These are phyloP conservation scores for Antrozous pallidus DNA, from an alignment of 2,797 vertebrate species.

Conservation along the genomic window DNA sequence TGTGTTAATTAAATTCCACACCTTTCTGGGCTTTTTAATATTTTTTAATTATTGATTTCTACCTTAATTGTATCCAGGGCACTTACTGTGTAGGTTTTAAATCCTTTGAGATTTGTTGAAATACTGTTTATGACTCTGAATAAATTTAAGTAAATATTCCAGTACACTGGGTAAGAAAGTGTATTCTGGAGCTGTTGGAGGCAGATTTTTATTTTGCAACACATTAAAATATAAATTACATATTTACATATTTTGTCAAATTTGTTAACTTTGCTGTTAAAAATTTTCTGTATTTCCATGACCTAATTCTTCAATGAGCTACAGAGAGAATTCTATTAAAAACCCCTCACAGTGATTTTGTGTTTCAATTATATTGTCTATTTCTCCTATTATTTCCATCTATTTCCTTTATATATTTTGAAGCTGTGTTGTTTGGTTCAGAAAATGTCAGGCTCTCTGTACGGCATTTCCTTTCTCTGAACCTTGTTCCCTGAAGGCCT, in stretches of 20 bases:
- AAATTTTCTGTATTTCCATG: not conserved
- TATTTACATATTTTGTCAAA: not conserved
- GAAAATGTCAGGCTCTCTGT: not conserved
- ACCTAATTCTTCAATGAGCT: not conserved
- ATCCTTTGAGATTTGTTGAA: slow-evolving; percentile 36
- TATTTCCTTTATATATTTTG: not conserved
- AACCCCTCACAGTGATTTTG: not conserved
- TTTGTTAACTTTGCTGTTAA: slow-evolving; percentile 4
- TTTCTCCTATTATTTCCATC: not conserved
- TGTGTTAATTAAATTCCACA: slow-evolving; percentile 64
- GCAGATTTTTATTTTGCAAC: not conserved
- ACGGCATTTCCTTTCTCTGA: not conserved
- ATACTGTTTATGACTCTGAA: not conserved
- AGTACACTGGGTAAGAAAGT: not conserved
- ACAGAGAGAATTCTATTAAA: not conserved
- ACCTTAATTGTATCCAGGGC: slow-evolving; percentile 31
- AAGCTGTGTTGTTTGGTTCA: not conserved
- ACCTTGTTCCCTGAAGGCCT: not conserved
- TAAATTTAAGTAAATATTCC: slow-evolving; percentile 50
- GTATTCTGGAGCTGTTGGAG: not conserved
- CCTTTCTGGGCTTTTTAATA: slow-evolving; percentile 57
- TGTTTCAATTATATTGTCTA: not conserved
- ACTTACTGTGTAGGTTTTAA: slow-evolving; percentile 19
- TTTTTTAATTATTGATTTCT: slow-evolving; percentile 67
- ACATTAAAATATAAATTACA: not conserved